A percentile compares a stretch with the other conserved stretches of the same genome.
phyloP scores from a whole-genome alignment of 2,888 invertebrate genomes.

The Tetranychus piercei region DNA sequence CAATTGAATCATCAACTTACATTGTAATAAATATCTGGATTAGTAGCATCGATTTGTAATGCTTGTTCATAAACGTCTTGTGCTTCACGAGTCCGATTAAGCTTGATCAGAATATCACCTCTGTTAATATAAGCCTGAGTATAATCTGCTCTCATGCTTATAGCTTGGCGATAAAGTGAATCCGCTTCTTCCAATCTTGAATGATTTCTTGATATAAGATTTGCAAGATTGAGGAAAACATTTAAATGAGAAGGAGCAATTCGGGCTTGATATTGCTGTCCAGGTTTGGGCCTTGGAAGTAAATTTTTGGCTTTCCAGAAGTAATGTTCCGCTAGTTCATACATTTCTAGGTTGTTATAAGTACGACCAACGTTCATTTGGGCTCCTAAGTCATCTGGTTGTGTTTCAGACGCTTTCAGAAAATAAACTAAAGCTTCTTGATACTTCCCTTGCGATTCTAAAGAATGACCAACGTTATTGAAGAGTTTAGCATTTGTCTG shows the following conservation, averaged over 20 bases:
- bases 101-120: conserved; percentile 81
- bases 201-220: conserved; percentile 76
- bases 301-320: conserved; percentile 74
- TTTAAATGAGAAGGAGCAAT: conserved; percentile 89
- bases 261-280: conserved; percentile 81
- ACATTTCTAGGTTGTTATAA: conserved; percentile 71
- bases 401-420: conserved; percentile 73
- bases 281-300: conserved; percentile 72
- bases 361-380: conserved; percentile 93
- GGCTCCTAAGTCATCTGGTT: conserved; percentile 46
- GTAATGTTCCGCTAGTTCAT: conserved; percentile 74
- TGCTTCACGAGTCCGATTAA: conserved; percentile 81
- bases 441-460: conserved; percentile 53
- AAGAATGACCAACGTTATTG: conserved; percentile 89
- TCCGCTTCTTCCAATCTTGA: conserved; percentile 84
- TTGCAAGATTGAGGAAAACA: conserved; percentile 83
- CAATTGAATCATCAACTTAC: conserved; percentile 41
- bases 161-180: conserved; percentile 74
- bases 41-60: conserved; percentile 71
- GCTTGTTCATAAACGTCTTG: conserved; percentile 85
- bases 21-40: conserved; percentile 85
- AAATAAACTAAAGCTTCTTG: conserved; percentile 71
- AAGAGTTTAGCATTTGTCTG: conserved; percentile 82
- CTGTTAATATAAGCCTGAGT: conserved; percentile 90
- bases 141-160: conserved; percentile 90